phyloP scores from a whole-genome alignment of 2,888 invertebrate species.

The Zootermopsis nevadensis region DNA sequence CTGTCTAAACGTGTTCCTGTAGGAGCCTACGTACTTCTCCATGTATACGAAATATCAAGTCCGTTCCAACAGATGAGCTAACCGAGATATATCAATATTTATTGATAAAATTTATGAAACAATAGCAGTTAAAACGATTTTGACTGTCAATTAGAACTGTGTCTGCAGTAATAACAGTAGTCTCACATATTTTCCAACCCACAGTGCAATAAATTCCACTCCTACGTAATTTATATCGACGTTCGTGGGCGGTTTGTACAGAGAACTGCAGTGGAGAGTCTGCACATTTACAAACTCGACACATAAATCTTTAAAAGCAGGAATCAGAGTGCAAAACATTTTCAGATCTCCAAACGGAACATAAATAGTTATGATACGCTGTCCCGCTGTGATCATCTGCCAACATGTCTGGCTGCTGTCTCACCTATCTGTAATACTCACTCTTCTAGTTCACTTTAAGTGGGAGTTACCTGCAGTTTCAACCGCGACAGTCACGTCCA shows the following conservation, averaged over 20 bases:
- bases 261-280: background rate
- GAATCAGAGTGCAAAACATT: constrained; percentile 2
- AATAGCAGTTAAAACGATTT: background rate
- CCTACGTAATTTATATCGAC: background rate
- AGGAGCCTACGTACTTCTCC: too few relatives aligned
- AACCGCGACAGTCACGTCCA: background rate
- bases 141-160: background rate
- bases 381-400: constrained; percentile 25
- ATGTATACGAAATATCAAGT: too few relatives aligned
- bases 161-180: background rate
- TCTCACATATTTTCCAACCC: background rate
- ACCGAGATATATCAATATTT: too few relatives aligned
- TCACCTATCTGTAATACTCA: constrained; percentile 23
- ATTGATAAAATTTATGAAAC: background rate
- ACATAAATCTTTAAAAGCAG: background rate
- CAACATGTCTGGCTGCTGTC: constrained; percentile 21
- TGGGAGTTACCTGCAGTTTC: constrained; percentile 1
- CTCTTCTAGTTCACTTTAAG: constrained; percentile 16
- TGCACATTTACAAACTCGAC: background rate
- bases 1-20: too few relatives aligned
- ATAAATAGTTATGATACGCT: background rate
- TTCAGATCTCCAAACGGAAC: constrained; percentile 7
- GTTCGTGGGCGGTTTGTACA: background rate
- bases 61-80: background rate
- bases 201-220: background rate